Conservation (phyloP, 2,113 vertebrate genomes). For the Camelus dromedarius region DNA sequence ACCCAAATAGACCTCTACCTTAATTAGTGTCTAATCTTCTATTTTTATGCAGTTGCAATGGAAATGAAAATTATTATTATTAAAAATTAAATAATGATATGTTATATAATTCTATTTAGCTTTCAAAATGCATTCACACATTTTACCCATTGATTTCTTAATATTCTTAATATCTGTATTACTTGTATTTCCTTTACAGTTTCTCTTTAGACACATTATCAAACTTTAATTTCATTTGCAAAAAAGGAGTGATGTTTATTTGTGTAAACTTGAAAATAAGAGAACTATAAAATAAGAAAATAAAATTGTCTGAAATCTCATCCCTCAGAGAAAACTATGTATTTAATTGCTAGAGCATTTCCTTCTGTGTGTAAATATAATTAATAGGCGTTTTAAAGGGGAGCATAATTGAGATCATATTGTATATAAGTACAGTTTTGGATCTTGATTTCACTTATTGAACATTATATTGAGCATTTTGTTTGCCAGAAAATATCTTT, state of each 20-base stretch:
- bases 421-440: not conserved
- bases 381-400: not conserved
- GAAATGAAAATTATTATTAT: not conserved
- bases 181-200: not conserved
- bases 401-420: not conserved
- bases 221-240: not conserved
- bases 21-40: not conserved
- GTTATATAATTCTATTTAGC: not conserved
- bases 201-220: not conserved
- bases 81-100: not conserved
- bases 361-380: not conserved
- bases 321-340: not conserved
- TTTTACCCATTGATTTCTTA: not conserved
- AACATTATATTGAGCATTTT: not conserved
- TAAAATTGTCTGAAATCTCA: not conserved
- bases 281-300: constrained; percentile 13
- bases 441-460: not conserved
- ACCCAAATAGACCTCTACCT: not conserved
- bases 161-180: not conserved
- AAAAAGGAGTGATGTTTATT: not conserved
- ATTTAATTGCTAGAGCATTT: not conserved
- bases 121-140: not conserved
- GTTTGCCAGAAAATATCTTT: not conserved
- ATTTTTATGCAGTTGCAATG: not conserved
- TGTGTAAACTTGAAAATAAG: constrained; percentile 29